phyloP scores from a whole-genome alignment of 2,113 vertebrate species.

The Spheniscus mendiculus region DNA sequence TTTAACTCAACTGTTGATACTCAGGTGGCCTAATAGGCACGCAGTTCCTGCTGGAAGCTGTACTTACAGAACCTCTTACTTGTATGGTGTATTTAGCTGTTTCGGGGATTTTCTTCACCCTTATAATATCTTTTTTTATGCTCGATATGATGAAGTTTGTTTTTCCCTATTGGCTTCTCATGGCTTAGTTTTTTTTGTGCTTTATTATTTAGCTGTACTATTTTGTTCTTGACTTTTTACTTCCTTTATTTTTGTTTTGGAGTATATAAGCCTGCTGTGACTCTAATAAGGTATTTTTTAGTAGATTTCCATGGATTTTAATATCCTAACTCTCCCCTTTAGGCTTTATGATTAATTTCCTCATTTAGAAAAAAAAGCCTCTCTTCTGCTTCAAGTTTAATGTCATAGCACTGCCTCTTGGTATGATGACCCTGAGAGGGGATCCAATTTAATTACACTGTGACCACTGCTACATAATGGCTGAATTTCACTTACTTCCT shows the following conservation, averaged over 20 bases:
- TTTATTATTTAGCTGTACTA: neutral
- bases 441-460: neutral
- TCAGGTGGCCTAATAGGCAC: neutral
- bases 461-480: conserved; percentile 12
- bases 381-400: neutral
- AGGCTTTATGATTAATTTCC: neutral
- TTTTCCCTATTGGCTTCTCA: conserved; percentile 25
- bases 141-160: conserved; percentile 41
- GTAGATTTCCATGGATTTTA: conserved; percentile 50
- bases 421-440: neutral
- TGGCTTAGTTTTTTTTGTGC: neutral
- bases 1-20: conserved; percentile 41
- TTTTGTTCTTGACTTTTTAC: neutral
- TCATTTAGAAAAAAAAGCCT: neutral
- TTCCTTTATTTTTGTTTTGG: neutral
- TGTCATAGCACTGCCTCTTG: neutral
- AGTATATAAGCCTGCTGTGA: neutral
- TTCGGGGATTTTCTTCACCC: conserved; percentile 23
- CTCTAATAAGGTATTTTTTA: conserved; percentile 14
- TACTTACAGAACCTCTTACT: conserved; percentile 54
- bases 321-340: conserved; percentile 3
- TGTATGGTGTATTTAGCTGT: conserved; percentile 33
- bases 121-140: conserved; percentile 26
- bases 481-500: neutral
- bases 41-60: neutral